Evolutionary conservation across 2,888 invertebrate genomes (phyloP).

Genomic region (Aradus depressus): DNA sequence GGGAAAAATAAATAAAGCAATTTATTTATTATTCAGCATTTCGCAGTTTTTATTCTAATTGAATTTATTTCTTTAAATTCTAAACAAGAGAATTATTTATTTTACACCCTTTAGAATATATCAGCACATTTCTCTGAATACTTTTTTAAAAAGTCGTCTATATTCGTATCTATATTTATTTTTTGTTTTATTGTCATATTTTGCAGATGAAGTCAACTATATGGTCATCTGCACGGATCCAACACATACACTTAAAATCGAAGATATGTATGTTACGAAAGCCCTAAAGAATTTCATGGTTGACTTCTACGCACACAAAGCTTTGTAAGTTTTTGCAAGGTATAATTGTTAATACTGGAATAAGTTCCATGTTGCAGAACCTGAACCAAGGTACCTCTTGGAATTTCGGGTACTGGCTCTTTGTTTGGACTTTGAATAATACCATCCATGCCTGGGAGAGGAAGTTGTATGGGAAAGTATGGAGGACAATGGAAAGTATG

Average conservation of each 20-base stretch:
- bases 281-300: constrained; percentile 4
- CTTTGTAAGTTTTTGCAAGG: constrained; percentile 10
- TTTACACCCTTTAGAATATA: background rate
- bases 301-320: background rate
- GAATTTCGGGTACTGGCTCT: too few species aligned
- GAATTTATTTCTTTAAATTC: too few species aligned
- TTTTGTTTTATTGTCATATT: background rate
- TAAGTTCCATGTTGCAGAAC: too few species aligned
- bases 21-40: too few species aligned
- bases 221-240: background rate
- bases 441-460: too few species aligned
- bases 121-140: background rate
- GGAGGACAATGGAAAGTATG: too few species aligned
- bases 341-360: too few species aligned
- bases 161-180: background rate
- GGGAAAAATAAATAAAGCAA: too few species aligned
- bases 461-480: too few species aligned
- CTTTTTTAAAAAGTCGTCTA: background rate
- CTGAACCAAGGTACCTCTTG: too few species aligned
- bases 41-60: too few species aligned
- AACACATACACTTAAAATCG: background rate
- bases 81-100: background rate
- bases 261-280: constrained; percentile 6
- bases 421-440: too few species aligned
- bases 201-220: background rate